These are phyloP conservation scores for Puffinus mauretanicus DNA, from an alignment of 2,113 vertebrate genomes.

Conservation along the genomic window DNA sequence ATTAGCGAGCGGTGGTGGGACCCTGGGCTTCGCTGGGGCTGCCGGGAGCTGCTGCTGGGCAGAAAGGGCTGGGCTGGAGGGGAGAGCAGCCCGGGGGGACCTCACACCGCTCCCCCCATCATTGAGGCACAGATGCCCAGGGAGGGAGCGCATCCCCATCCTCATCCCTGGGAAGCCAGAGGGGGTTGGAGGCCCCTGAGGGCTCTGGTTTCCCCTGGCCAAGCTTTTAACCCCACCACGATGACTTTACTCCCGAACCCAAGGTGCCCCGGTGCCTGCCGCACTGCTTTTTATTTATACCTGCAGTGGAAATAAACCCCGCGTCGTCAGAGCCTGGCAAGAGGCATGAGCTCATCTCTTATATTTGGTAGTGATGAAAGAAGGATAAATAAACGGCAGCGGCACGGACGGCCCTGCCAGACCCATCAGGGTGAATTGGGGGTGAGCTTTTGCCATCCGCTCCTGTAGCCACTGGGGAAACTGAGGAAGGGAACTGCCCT, in stretches of 20 bases:
- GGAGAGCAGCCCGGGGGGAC: neutral
- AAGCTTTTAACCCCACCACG: neutral
- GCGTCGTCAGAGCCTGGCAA: conserved; percentile 15
- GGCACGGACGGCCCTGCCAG: neutral
- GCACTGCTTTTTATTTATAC: conserved; percentile 63
- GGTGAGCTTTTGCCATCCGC: neutral
- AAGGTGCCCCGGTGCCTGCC: conserved; percentile 4
- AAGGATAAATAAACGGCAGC: conserved; percentile 61
- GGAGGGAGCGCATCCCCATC: neutral
- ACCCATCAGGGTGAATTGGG: neutral
- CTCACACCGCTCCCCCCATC: neutral
- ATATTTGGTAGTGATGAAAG: conserved; percentile 64
- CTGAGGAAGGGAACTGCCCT: neutral
- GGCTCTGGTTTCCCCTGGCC: neutral
- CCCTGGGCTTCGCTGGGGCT: neutral
- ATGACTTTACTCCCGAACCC: neutral
- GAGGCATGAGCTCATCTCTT: conserved; percentile 69
- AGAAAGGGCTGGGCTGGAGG: neutral
- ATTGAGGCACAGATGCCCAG: accelerated
- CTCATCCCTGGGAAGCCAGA: neutral
- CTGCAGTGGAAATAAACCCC: conserved; percentile 66
- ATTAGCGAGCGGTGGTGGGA: conserved; percentile 36
- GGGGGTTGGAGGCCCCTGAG: neutral
- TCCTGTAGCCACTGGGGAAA: neutral
- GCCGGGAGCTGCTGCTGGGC: conserved; percentile 41